phyloP scores from a whole-genome alignment of 1,140 invertebrate genomes.

The Euschistus heros region DNA sequence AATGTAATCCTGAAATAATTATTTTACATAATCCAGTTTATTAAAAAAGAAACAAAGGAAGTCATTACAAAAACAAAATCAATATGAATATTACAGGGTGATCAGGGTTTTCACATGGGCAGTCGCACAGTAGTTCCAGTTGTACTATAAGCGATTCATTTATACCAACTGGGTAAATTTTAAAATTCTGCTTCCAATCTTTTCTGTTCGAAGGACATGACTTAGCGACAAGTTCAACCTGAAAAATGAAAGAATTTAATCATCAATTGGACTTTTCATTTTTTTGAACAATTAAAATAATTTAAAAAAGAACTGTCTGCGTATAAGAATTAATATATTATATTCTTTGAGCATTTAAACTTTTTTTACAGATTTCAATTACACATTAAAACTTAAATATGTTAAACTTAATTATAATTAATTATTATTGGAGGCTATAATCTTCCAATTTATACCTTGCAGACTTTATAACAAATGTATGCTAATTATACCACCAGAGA shows the following conservation, averaged over 20 bases:
- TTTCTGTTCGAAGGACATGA: slow-evolving; percentile 59
- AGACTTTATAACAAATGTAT: too few species aligned
- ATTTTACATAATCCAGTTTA: not conserved
- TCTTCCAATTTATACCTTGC: too few species aligned
- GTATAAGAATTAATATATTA: too few species aligned
- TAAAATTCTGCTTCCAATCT: slow-evolving; percentile 70
- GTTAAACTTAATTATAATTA: too few species aligned
- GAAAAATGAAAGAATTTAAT: slow-evolving; percentile 28
- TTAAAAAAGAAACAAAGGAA: not conserved
- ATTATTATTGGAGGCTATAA: too few species aligned
- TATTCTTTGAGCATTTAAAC: too few species aligned
- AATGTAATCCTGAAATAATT: slow-evolving; percentile 35
- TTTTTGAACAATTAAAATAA: too few species aligned
- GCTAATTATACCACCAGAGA: too few species aligned
- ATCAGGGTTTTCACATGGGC: slow-evolving; percentile 64
- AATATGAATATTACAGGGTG: slow-evolving; percentile 37
- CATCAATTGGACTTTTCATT: too few species aligned
- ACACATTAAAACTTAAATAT: too few species aligned
- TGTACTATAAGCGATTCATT: slow-evolving; percentile 76
- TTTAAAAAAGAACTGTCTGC: too few species aligned
- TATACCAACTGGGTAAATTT: slow-evolving; percentile 87
- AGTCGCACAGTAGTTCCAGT: slow-evolving; percentile 81
- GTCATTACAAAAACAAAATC: not conserved
- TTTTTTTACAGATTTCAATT: too few species aligned
- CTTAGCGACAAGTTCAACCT: slow-evolving; percentile 56